Evolutionary conservation across 2,888 invertebrate genomes (phyloP), one percentile per base, ranked within the genome.

Genomic region (Molorchus minor): DNA sequence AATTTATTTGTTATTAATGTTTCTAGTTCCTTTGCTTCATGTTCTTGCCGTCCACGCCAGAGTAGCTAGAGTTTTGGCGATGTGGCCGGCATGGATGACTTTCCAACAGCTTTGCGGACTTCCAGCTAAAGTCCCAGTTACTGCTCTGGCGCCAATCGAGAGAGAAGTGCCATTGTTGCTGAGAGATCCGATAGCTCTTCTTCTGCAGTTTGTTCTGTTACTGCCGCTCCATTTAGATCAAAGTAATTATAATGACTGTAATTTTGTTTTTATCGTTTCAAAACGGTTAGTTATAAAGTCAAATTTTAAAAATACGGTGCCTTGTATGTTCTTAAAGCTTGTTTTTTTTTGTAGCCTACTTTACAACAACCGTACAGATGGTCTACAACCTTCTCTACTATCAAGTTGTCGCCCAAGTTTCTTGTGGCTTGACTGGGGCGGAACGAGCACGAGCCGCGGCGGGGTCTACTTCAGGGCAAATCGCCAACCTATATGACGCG

Each of bases 341-440:
- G 15, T 21, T 45, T 61, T 63, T 60, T 64, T 56, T 82, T 83
- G 1, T 84, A 95, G 96, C 90, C 49, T 94, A 94, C 79, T 96
- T 93, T 82, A 91, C 91, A 1, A 90, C 91, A 76, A 88, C 96
- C 73, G 92, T 96, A 1, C 91, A 92, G 78, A 89, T 92, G 65
- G 85, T 96, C 66, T 97, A 93, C 84, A 93, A 96, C 79, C 85
- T 96, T 64, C 84, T 91, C 61, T 95, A 93, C 82, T 91, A 96
- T 80, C 96, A 96, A 85, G 89, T 94, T 44, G 87, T 95, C 64
- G 87, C 91, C 52, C 92, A 93, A 80, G 83, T 94, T 63, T 87
- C 89, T 54, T 89, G 90, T 64, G 84, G 84, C 64, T 82, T 90
- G 74, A 86, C 86, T 35, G 86, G 87, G 41, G 82, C 83, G 36